phyloP scores from a whole-genome alignment of 2,888 invertebrate genomes.

The Gibbula magus region DNA sequence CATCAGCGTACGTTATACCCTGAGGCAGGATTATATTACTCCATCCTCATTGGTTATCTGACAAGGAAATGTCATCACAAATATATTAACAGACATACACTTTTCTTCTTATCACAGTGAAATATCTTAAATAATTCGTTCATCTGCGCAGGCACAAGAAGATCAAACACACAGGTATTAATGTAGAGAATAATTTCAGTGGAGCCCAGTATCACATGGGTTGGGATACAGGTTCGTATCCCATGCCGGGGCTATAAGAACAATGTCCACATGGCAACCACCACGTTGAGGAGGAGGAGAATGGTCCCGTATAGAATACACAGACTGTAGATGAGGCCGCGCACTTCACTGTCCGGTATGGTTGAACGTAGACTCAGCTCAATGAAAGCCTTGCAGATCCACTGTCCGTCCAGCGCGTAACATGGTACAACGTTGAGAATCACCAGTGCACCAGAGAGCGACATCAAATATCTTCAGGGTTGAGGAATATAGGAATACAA shows the following conservation, averaged over 20 bases:
- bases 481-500: neutral
- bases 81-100: too few species aligned
- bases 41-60: too few species aligned
- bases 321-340: constrained; percentile 82
- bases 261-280: constrained; percentile 77
- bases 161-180: too few species aligned
- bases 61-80: too few species aligned
- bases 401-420: constrained; percentile 94
- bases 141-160: too few species aligned
- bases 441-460: constrained; percentile 88
- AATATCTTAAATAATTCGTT: too few species aligned
- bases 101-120: too few species aligned
- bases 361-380: constrained; percentile 67
- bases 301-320: constrained; percentile 85
- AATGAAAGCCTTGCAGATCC: constrained; percentile 82
- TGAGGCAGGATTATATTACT: too few species aligned
- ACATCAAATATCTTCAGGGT: constrained; percentile 80
- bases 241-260: constrained; percentile 46
- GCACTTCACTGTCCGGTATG: constrained; percentile 63
- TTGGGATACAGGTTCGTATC: neutral
- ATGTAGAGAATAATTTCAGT: too few species aligned
- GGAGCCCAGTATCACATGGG: too few species aligned
- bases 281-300: constrained; percentile 81
- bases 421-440: constrained; percentile 94
- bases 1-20: too few species aligned